These are phyloP conservation scores for Ephialtes manifestator DNA, from an alignment of 2,888 invertebrate species.

Conservation along the genomic window DNA sequence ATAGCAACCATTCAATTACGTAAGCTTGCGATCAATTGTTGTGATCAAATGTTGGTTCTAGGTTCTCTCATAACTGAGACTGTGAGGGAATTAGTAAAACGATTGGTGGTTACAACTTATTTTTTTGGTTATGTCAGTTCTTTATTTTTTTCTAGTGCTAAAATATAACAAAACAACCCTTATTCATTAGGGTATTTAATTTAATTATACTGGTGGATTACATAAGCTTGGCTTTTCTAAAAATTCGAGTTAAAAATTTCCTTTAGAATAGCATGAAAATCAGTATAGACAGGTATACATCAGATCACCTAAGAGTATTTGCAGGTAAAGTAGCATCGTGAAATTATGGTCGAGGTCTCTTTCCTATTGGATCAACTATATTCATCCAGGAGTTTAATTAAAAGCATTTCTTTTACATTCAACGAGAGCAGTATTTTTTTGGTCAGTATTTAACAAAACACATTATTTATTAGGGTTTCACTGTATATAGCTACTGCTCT, in stretches of 20 bases:
- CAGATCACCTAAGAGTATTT: no score
- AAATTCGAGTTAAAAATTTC: neutral
- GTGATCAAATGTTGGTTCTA: no score
- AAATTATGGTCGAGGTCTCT: neutral
- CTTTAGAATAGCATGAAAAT: neutral
- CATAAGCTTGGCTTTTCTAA: neutral
- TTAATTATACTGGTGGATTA: neutral
- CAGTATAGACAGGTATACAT: neutral
- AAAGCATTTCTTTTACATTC: slow-evolving; percentile 41
- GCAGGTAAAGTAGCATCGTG: neutral
- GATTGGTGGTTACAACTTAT: no score
- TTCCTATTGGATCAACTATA: slow-evolving; percentile 21
- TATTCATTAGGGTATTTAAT: neutral
- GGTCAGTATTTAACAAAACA: slow-evolving; percentile 9
- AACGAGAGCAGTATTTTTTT: slow-evolving; percentile 25
- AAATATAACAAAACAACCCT: neutral
- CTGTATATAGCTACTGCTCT: neutral
- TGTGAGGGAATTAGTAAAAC: no score
- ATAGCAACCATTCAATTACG: no score
- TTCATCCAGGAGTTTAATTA: slow-evolving; percentile 61
- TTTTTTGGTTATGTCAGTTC: no score
- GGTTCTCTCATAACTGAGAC: no score
- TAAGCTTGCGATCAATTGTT: no score
- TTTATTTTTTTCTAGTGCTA: neutral
- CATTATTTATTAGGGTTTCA: slow-evolving; percentile 23